phyloP scores from a whole-genome alignment of 2,888 invertebrate species.

The Harpalus rufipes region DNA sequence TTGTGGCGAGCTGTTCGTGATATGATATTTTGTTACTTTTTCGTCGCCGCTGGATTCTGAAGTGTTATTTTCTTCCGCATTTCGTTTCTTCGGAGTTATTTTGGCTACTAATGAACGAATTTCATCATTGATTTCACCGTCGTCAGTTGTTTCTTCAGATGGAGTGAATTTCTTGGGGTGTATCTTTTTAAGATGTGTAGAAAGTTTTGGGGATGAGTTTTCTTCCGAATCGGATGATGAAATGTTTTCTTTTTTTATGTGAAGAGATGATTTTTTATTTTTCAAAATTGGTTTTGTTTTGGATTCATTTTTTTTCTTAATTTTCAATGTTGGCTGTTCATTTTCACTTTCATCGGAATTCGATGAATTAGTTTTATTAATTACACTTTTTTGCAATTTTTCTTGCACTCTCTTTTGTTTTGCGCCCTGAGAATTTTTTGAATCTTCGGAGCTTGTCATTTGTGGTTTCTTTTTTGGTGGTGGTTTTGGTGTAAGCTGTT shows the following conservation, averaged over 20 bases:
- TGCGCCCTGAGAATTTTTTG: background rate
- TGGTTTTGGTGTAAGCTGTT: background rate
- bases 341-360: constrained; percentile 1
- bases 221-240: constrained; percentile 20
- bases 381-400: no score
- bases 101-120: background rate
- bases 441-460: no score
- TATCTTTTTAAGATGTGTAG: constrained; percentile 9
- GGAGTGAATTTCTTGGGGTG: constrained; percentile 2
- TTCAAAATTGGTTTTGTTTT: constrained; percentile 2
- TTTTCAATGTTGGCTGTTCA: no score
- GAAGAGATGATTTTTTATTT: background rate
- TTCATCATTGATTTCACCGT: constrained; percentile 16
- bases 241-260: background rate
- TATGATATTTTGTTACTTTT: constrained; percentile 16
- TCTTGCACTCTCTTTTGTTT: no score
- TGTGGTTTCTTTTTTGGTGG: background rate
- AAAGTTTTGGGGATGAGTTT: background rate
- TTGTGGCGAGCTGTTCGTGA: background rate
- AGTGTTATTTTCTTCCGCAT: constrained; percentile 20
- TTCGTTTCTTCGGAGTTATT: constrained; percentile 12
- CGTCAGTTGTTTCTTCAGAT: constrained; percentile 1
- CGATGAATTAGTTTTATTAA: no score
- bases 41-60: constrained; percentile 48
- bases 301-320: background rate